Evolutionary conservation across 2,113 vertebrate genomes (phyloP), one percentile per base, ranked within the genome.

Genomic region (Coptodon rendalli): DNA sequence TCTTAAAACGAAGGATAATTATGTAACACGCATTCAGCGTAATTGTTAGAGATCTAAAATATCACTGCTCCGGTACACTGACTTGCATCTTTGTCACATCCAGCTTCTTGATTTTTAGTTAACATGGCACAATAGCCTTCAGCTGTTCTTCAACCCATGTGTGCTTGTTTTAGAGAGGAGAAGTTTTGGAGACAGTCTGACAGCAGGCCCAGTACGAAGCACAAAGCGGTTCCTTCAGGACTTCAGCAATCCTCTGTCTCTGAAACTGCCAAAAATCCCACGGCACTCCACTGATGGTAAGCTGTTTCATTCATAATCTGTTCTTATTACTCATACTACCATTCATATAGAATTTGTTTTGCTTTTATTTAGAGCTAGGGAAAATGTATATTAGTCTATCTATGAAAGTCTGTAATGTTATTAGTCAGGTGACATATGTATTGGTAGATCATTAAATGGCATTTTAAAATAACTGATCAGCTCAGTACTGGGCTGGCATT

Each of bases 181-280:
- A 92, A 89, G 94, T 48, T 97, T 96, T 40, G 94, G 94, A 88
- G 96, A 98, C 87, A 95, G 94, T 86, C 86, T 96, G 89, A 94
- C 95, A 38, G 95, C 96, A 53, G 97, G 96, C 83, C 95, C 96
- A n/a, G 96, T 95, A 80, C 96, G 96, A 94, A 96, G 96, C 57
- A 92, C 95, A 90, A 98, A 98, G 95, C 95, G 97, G 22, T 97
- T 96, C 91, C 96, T 95, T 68, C 97, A 96, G 84, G 97, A 97
- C 81, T 97, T 96, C 95, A 97, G 82, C 93, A 96, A 96, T 90
- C 95, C 96, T 86, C 91, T 96, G 27, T 96, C 97, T 88, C 96
- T 96, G 92, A 98, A 98, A 95, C 93, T 97, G 89, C 83, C 96
- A 94, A 98, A 97, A 96, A 97, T 94, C 93, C 93, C 97, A 86